Percentiles rank a stretch among this genome's conserved stretches.
phyloP scores from a whole-genome alignment of 1,140 invertebrate species.

The Drepana arcuata region DNA sequence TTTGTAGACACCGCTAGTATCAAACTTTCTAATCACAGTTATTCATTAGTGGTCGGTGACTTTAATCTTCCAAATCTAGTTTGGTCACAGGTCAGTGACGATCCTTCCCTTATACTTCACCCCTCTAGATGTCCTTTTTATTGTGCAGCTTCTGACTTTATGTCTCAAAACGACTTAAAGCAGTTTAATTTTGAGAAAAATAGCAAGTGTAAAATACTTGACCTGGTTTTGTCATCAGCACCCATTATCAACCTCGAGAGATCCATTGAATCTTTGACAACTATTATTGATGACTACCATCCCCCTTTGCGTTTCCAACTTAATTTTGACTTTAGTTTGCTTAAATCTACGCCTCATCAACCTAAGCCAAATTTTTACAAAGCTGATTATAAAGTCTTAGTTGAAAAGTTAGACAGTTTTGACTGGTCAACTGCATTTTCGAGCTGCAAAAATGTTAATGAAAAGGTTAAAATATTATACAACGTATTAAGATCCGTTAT shows the following conservation, averaged over 20 bases:
- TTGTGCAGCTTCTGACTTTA: background rate
- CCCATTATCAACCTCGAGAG: background rate
- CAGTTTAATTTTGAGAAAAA: background rate
- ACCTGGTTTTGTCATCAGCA: background rate
- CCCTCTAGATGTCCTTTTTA: background rate
- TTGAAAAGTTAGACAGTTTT: background rate
- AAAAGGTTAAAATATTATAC: background rate
- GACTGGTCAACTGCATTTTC: background rate
- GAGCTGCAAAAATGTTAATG: background rate
- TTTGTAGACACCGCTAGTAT: constrained; percentile 5
- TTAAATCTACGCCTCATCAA: too few species aligned
- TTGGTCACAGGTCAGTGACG: background rate
- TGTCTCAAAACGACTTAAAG: background rate
- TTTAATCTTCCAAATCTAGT: constrained; percentile 5
- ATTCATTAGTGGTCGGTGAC: constrained; percentile 2
- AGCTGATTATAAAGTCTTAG: background rate
- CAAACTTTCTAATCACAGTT: background rate
- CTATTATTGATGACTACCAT: too few species aligned
- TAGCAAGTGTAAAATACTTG: background rate
- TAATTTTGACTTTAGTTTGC: too few species aligned
- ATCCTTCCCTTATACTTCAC: background rate
- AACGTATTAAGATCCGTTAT: too few species aligned
- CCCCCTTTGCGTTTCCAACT: too few species aligned
- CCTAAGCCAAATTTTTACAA: too few species aligned
- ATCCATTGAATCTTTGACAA: too few species aligned